phyloP scores from a whole-genome alignment of 2,888 invertebrate genomes.

The Epirrhoe tristata region DNA sequence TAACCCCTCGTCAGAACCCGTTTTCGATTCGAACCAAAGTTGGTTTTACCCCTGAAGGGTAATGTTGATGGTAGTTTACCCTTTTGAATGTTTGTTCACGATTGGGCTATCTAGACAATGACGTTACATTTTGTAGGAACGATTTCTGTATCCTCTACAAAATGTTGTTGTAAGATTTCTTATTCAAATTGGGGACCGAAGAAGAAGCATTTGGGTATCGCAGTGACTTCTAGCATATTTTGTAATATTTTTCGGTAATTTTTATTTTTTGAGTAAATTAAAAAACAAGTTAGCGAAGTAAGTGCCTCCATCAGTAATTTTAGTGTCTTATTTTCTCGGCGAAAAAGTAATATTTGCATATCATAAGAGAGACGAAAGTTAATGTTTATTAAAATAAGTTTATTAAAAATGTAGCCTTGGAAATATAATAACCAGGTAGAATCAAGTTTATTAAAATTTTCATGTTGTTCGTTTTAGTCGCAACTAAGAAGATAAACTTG shows the following conservation, averaged over 20 bases:
- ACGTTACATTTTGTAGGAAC: background rate
- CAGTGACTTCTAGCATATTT: background rate
- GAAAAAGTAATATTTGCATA: constrained; percentile 32
- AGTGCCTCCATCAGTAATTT: background rate
- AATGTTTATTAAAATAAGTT: constrained; percentile 51
- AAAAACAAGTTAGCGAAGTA: background rate
- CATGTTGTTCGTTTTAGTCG: background rate
- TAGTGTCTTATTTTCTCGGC: constrained; percentile 16
- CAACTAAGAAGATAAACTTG: background rate
- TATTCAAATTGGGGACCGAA: background rate
- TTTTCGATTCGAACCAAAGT: constrained; percentile 23
- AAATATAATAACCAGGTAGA: constrained; percentile 27
- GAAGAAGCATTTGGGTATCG: background rate
- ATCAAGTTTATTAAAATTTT: constrained; percentile 33
- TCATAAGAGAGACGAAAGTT: constrained; percentile 31
- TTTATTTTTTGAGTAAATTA: background rate
- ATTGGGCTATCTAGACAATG: background rate
- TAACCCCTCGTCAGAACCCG: constrained; percentile 55
- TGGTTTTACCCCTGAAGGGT: background rate
- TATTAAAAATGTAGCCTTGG: constrained; percentile 50
- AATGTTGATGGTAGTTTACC: constrained; percentile 5
- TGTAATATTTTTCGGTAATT: too few species aligned
- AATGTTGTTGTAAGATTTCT: background rate
- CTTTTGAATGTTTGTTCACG: constrained; percentile 1
- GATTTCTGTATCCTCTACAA: background rate